Evolutionary conservation across 23 tunicate genomes (phyloP).

Genomic region (Trididemnum clinides): DNA sequence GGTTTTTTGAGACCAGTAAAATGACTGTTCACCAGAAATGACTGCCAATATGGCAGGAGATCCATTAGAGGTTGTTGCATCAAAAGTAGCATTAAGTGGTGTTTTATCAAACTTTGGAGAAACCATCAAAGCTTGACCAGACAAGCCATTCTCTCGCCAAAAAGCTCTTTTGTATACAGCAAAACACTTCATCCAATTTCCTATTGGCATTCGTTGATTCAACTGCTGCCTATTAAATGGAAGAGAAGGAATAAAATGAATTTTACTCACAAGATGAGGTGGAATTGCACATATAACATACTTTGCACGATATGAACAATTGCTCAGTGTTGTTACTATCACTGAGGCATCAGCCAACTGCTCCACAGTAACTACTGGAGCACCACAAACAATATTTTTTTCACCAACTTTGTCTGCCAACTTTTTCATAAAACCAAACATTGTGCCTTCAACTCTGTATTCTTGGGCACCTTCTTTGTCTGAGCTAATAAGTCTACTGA

Average conservation of each 20-base stretch:
- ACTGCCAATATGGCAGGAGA: constrained; percentile 85
- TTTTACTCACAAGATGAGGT: constrained; percentile 62
- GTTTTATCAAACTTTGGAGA: constrained; percentile 6
- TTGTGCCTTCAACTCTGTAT: constrained; percentile 64
- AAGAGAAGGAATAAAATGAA: constrained; percentile 63
- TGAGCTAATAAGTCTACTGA: constrained; percentile 28
- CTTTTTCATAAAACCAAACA: not conserved
- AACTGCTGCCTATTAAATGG: constrained; percentile 57
- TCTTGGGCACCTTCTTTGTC: constrained; percentile 76
- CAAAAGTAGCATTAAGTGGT: constrained; percentile 56
- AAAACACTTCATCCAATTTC: constrained; percentile 75
- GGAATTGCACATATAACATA: constrained; percentile 66
- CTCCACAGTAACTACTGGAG: constrained; percentile 37
- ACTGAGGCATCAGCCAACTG: constrained; percentile 45
- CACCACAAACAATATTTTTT: not conserved
- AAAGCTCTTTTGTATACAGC: constrained; percentile 58
- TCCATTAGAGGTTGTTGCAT: constrained; percentile 74
- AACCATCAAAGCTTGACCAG: constrained; percentile 47
- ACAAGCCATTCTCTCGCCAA: constrained; percentile 84
- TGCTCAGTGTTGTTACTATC: constrained; percentile 31
- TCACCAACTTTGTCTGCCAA: constrained; percentile 33
- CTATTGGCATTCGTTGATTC: constrained; percentile 58
- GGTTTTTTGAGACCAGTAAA: constrained; percentile 72
- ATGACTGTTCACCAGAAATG: constrained; percentile 82
- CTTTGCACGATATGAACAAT: constrained; percentile 32